Percentiles rank a stretch among this genome's conserved stretches.
These are phyloP conservation scores for Ammodytes marinus DNA, from an alignment of 2,113 vertebrate species.

Conservation along the genomic window DNA sequence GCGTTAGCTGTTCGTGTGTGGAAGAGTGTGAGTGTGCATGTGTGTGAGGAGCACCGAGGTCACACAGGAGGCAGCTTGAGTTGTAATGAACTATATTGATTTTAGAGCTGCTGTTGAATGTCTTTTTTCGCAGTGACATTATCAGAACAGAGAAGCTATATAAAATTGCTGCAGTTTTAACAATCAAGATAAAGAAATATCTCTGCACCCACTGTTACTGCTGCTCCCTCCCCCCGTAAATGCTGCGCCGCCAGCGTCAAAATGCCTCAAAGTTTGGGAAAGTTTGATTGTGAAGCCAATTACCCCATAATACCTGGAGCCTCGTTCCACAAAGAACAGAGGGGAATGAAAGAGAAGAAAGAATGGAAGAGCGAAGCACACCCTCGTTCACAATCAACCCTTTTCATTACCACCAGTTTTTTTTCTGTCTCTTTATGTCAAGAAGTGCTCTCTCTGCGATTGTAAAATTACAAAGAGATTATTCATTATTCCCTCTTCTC, in stretches of 20 bases:
- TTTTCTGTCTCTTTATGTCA: conserved; percentile 72
- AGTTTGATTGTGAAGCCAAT: conserved; percentile 85
- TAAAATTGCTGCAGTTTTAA: conserved; percentile 87
- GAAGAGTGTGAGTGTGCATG: conserved; percentile 12
- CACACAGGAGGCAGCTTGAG: conserved; percentile 78
- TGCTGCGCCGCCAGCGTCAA: conserved; percentile 54
- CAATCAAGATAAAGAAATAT: conserved; percentile 85
- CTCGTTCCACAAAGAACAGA: conserved; percentile 75
- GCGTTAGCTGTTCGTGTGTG: conserved; percentile 29
- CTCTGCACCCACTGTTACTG: conserved; percentile 73
- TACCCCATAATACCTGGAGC: conserved; percentile 80
- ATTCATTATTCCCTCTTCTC: conserved; percentile 76
- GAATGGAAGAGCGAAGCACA: conserved; percentile 72
- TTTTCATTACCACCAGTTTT: conserved; percentile 76
- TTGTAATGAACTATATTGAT: conserved; percentile 89
- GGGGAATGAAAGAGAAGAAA: conserved; percentile 66
- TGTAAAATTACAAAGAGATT: conserved; percentile 80
- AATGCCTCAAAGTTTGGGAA: conserved; percentile 81
- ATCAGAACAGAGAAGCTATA: conserved; percentile 83
- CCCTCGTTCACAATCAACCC: conserved; percentile 76
- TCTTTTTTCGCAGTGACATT: conserved; percentile 80
- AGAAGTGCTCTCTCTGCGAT: conserved; percentile 76
- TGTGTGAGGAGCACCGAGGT: conserved; percentile 70
- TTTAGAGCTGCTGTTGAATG: conserved; percentile 84
- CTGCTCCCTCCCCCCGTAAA: conserved; percentile 58